Evolutionary conservation across 2,113 vertebrate species (phyloP).

Genomic region (Tachysurus fulvidraco): DNA sequence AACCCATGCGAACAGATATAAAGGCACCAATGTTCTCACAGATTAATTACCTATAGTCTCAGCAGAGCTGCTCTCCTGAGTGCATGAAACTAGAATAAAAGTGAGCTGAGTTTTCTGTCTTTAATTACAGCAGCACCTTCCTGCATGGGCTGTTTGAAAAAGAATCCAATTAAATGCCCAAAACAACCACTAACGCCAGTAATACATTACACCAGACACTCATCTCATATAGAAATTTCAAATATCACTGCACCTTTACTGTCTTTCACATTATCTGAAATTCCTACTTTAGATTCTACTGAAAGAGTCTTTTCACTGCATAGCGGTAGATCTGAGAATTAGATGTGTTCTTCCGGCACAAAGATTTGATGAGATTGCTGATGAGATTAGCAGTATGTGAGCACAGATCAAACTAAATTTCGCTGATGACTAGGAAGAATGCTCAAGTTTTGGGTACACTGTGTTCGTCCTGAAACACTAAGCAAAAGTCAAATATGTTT

Average conservation of each 20-base stretch:
- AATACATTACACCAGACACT: conserved; percentile 9
- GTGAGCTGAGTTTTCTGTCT: conserved; percentile 6
- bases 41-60: conserved; percentile 24
- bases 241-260: not conserved
- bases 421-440: conserved; percentile 12
- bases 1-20: conserved; percentile 24
- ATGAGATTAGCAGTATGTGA: not conserved
- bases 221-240: conserved; percentile 17
- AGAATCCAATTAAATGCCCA: conserved; percentile 36
- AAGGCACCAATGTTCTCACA: conserved; percentile 11
- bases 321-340: not conserved
- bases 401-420: not conserved
- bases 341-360: conserved; percentile 10
- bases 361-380: not conserved
- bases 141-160: conserved; percentile 32
- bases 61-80: conserved; percentile 15
- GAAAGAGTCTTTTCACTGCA: not conserved
- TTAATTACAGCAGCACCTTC: conserved; percentile 36
- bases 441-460: not conserved
- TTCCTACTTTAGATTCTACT: not conserved
- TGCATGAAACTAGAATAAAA: conserved; percentile 36
- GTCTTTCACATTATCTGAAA: not conserved
- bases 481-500: not conserved
- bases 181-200: conserved; percentile 31
- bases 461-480: conserved; percentile 15